Conservation (phyloP, 2,888 invertebrate species). For the Proisotoma minuta region DNA sequence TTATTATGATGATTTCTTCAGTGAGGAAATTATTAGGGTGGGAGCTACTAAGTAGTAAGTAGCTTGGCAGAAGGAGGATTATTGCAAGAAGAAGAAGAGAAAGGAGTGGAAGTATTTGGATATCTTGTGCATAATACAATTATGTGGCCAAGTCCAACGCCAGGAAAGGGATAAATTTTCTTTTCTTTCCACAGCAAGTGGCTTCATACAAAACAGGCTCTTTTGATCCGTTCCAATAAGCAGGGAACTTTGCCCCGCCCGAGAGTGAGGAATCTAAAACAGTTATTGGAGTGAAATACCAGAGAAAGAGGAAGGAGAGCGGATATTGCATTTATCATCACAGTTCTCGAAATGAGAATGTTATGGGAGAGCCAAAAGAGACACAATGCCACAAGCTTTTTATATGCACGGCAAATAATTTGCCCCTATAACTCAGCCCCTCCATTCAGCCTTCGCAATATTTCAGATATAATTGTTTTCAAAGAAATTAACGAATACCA, state of each 20-base stretch:
- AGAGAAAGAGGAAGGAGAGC: slow-evolving; percentile 29
- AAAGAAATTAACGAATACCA: slow-evolving; percentile 40
- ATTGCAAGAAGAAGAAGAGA: slow-evolving; percentile 28
- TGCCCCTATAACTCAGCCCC: slow-evolving; percentile 40
- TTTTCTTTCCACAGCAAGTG: slow-evolving; percentile 36
- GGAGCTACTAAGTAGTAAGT: neutral
- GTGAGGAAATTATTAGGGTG: slow-evolving; percentile 2
- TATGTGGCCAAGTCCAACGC: slow-evolving; percentile 43
- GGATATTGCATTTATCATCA: slow-evolving; percentile 48
- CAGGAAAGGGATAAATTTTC: slow-evolving; percentile 44
- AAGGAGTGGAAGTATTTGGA: slow-evolving; percentile 32
- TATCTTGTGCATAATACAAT: slow-evolving; percentile 44
- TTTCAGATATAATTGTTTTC: slow-evolving; percentile 45
- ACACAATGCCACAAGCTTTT: slow-evolving; percentile 24
- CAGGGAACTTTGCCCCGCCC: slow-evolving; percentile 34
- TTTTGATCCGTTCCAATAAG: slow-evolving; percentile 47
- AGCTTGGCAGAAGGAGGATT: slow-evolving; percentile 21
- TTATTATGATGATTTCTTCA: slow-evolving; percentile 24
- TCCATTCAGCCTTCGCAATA: slow-evolving; percentile 38
- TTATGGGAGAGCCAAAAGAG: slow-evolving; percentile 29
- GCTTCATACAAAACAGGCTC: slow-evolving; percentile 42
- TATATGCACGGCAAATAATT: slow-evolving; percentile 47
- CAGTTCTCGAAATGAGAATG: slow-evolving; percentile 47
- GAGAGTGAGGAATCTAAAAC: neutral
- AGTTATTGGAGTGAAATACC: slow-evolving; percentile 7